A percentile compares a stretch with the other conserved stretches of the same genome.
These are phyloP conservation scores for Sycophila sp. DNA, from an alignment of 1,140 invertebrate genomes.

Conservation along the genomic window DNA sequence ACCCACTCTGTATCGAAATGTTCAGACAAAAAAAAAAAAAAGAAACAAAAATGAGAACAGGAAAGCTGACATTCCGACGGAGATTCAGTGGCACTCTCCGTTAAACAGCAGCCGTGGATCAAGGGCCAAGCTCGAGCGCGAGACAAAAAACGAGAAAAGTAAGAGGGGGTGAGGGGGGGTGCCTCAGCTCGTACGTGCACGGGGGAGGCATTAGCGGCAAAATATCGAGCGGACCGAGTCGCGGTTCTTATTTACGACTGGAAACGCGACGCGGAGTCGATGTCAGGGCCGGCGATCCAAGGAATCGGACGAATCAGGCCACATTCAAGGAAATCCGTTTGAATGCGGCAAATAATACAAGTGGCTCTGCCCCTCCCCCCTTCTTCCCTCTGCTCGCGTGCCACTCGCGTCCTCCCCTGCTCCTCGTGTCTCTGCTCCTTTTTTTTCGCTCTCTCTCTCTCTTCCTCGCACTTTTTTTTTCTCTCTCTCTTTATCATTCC, in stretches of 20 bases:
- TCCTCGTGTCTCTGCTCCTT: no score
- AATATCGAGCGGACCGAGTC: constrained; percentile 24
- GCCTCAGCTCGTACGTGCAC: no score
- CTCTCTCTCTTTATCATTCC: neutral
- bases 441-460: neutral
- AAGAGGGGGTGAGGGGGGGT: neutral
- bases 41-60: no score
- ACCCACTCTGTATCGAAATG: no score
- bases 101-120: no score
- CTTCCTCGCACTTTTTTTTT: neutral
- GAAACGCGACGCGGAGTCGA: constrained; percentile 22
- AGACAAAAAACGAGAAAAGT: neutral
- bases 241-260: constrained; percentile 33
- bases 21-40: no score
- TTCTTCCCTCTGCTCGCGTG: neutral
- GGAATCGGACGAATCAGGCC: constrained; percentile 32
- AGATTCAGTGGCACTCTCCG: no score
- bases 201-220: constrained; percentile 13
- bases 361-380: constrained; percentile 17
- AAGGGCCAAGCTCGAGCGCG: no score
- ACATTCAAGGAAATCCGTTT: constrained; percentile 38
- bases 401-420: no score
- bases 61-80: no score
- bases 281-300: constrained; percentile 34
- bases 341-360: constrained; percentile 36